Base-by-base conservation (phyloP, 2,888 invertebrate genomes). In the Drosophila paracracens region DNA sequence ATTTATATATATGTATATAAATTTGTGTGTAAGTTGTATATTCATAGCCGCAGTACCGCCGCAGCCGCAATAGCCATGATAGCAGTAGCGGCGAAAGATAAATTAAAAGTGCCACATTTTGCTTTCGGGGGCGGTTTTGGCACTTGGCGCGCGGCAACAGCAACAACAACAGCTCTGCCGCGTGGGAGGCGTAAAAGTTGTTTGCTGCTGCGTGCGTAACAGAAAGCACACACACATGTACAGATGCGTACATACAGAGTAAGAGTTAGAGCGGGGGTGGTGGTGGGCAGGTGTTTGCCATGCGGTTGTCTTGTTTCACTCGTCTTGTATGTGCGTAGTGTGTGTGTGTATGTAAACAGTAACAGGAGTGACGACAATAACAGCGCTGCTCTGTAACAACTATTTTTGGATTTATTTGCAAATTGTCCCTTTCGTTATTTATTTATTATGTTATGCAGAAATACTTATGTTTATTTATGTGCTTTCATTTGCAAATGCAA, bases 21-120 rank as follows among this genome's bases (percentile, higher is more conserved):
- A 21, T 38, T 36, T 53, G 27, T 11, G 43, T 54, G 58, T 70
- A 73, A 25, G 71, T 69, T 82, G 84, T 76, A 74, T 79, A 84
- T 84, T 84, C 85, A 84, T 82, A 82, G 82, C 66, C 73, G 71
- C 73, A 84, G 73, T 68, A 71, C 67, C 70, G 70, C 53, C 56
- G 59, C 68, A 73, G 67, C 31, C 66, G 66, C 79, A 69, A 66
- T 54, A 51, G 82, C 56, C 52, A 69, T 53, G 52, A 63, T 61
- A 67, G 78, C 56, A 54, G 82, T 59, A 75, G 74, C 63, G 65
- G 66, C 81, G 53, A 60, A 76, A 81, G 86, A 83, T 87, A 76
- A 89, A 86, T 86, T 89, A 87, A 88, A 88, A 90, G 70, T 83
- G 84, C 89, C 84, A 76, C 87, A 82, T 90, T 86, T 71, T 83